Percentiles rank a stretch among this genome's conserved stretches.
These are phyloP conservation scores for Ypsolopha scabrella DNA, from an alignment of 2,888 invertebrate genomes.

Conservation along the genomic window DNA sequence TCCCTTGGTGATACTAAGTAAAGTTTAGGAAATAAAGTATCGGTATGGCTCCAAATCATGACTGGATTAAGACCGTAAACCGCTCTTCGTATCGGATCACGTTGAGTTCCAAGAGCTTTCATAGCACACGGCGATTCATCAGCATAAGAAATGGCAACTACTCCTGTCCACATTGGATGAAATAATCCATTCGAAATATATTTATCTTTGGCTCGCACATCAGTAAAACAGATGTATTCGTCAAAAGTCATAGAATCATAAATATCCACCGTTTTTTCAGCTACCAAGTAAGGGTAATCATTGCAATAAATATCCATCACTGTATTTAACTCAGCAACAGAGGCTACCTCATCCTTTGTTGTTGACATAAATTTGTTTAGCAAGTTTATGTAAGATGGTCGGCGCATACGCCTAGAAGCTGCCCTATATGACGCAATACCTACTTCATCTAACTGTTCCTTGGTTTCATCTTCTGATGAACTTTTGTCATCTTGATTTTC, in stretches of 20 bases:
- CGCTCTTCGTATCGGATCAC: conserved; percentile 64
- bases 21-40: conserved; percentile 77
- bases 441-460: conserved; percentile 32
- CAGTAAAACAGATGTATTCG: conserved; percentile 74
- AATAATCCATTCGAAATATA: conserved; percentile 75
- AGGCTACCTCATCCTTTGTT: conserved; percentile 34
- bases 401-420: conserved; percentile 39
- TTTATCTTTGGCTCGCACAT: conserved; percentile 75
- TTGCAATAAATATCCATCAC: conserved; percentile 73
- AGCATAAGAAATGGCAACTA: conserved; percentile 76
- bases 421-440: conserved; percentile 36
- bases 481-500: conserved; percentile 10
- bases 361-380: conserved; percentile 35
- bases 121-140: conserved; percentile 64
- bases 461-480: conserved; percentile 18
- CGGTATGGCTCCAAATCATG: conserved; percentile 80
- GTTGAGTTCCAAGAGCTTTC: conserved; percentile 40
- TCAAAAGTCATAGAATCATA: conserved; percentile 48
- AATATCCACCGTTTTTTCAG: conserved; percentile 31
- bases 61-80: conserved; percentile 75
- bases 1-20: conserved; percentile 76
- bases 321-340: conserved; percentile 52
- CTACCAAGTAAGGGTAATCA: conserved; percentile 68
- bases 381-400: conserved; percentile 44
- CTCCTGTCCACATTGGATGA: conserved; percentile 79